These are phyloP conservation scores for Sthenelais limicola DNA, from an alignment of 2,888 invertebrate species.

Conservation along the genomic window DNA sequence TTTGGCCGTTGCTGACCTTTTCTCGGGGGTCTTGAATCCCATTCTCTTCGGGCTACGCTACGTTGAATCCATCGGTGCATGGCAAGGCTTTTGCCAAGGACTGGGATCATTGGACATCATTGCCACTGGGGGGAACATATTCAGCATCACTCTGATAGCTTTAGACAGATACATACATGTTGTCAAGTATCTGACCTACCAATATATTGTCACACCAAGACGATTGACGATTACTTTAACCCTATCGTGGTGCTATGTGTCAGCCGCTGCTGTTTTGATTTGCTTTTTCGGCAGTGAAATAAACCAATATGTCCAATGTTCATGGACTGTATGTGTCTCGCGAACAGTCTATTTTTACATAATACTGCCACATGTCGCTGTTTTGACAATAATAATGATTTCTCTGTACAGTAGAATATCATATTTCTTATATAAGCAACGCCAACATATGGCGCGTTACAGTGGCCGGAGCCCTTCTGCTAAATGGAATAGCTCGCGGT, in stretches of 20 bases:
- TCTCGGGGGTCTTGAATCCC: background rate
- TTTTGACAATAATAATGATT: background rate
- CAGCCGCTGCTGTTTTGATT: background rate
- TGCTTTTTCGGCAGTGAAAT: background rate
- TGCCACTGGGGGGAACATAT: background rate
- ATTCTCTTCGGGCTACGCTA: constrained; percentile 15
- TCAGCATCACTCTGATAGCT: constrained; percentile 3
- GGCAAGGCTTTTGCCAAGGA: background rate
- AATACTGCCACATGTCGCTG: background rate
- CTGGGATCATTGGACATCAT: constrained; percentile 7
- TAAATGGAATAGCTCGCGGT: constrained; percentile 9
- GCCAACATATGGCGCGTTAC: background rate
- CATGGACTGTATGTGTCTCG: background rate
- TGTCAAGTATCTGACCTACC: constrained; percentile 15
- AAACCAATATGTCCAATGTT: background rate
- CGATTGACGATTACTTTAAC: background rate
- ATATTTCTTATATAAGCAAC: constrained; percentile 13
- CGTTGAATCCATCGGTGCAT: background rate
- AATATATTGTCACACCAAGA: background rate
- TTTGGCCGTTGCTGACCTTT: constrained; percentile 3
- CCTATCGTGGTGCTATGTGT: constrained; percentile 1
- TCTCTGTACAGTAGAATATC: background rate
- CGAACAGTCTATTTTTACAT: constrained; percentile 8
- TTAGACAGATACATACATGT: constrained; percentile 21
- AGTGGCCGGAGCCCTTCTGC: background rate